A percentile compares a stretch with the other conserved stretches of the same genome.
These are phyloP conservation scores for Pachypanchax playfairii DNA, from an alignment of 2,113 vertebrate species.

Conservation along the genomic window DNA sequence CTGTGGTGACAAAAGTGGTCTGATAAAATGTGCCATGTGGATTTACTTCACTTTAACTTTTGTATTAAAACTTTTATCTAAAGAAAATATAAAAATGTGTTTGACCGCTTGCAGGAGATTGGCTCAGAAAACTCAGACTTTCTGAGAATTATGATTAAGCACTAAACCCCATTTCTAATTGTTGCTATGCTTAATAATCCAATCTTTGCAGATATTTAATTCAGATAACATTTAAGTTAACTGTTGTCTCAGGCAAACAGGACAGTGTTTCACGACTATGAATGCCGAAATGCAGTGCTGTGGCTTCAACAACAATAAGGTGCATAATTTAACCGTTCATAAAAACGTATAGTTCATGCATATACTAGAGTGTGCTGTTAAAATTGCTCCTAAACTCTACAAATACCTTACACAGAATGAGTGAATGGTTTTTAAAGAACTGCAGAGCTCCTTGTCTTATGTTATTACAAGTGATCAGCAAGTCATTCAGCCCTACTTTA, in stretches of 20 bases:
- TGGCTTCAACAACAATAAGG: neutral
- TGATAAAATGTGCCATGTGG: conserved; percentile 10
- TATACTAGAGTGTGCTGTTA: neutral
- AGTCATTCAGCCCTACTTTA: neutral
- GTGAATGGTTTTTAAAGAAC: neutral
- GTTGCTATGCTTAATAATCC: neutral
- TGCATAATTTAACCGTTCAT: neutral
- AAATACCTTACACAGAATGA: neutral
- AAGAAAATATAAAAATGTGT: neutral
- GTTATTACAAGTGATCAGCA: neutral
- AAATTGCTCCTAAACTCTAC: neutral
- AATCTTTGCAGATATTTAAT: neutral
- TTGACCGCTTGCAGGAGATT: neutral
- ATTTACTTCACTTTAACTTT: neutral
- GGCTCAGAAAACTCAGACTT: neutral
- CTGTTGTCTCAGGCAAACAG: neutral
- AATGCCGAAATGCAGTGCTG: neutral
- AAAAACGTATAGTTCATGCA: neutral
- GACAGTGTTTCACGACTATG: neutral
- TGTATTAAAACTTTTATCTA: neutral
- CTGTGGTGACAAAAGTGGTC: conserved; percentile 2
- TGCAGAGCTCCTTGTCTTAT: neutral
- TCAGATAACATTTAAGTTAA: neutral
- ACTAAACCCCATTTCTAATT: neutral
- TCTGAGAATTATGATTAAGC: no score